Base-by-base conservation (phyloP, 2,113 vertebrate species). In the Benitochromis conjunctus region DNA sequence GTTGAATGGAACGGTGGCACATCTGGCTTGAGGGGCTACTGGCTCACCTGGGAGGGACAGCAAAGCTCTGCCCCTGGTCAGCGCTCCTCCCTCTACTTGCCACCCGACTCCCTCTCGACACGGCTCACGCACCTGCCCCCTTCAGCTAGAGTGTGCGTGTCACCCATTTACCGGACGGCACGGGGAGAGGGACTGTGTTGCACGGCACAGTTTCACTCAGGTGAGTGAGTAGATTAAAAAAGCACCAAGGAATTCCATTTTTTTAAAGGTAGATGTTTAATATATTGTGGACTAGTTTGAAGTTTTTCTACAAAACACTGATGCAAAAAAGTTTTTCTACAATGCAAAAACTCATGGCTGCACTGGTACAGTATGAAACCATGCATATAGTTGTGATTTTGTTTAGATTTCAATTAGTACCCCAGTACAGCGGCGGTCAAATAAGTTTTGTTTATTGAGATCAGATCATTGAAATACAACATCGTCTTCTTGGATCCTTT, bases 141-240 rank as follows among this genome's bases (percentile, higher is more conserved):
- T 26, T 78, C 85, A 0, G 92, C 94, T 14, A 88, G 91, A 21
- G 96, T 98, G 18, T 98, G 98, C 0, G 98, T 98, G 16, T 97
- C 95, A 55, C 97, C 97, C 8, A 34, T 98, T 54, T 98, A 98
- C 94, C 64, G 87, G 62, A 88, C 77, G 1, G 95, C 94, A 3
- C 85, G 95, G 0, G 97, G 97, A 9, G 92, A 89, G 11, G 95
- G 95, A 11, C 94, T 97, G 4, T 98, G 98, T 82, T 97, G 97
- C 91, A 90, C 80, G 0, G 92, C 96, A 21, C 94, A 18, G 85
- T 86, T 94, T 90, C 91, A 95, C 71, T 96, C 96, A 90, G 96
- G 97, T 97, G 57, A 90, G 91, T 90, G 18, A 11, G 3, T 3
- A 56, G 10, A 43, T 11, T 46, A 38, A 41, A 21, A 66, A 54